Conservation (phyloP, 2,888 invertebrate species). For the Boloria euphrosyne region DNA sequence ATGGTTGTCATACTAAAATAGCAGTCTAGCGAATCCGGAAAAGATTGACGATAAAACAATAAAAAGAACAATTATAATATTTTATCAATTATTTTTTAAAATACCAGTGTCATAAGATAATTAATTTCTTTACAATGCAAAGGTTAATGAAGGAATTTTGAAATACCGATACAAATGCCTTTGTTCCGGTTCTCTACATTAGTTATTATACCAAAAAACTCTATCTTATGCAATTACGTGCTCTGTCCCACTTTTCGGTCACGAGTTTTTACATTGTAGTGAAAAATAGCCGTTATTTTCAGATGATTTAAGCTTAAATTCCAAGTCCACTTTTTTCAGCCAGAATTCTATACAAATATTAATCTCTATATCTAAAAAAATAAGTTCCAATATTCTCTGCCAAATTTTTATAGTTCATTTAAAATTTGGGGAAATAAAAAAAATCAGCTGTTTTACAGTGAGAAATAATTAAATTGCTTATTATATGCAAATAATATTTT, state of each 20-base stretch:
- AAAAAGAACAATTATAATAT: neutral
- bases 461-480: slow-evolving; percentile 28
- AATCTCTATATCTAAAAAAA: neutral
- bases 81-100: neutral
- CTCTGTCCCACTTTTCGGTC: slow-evolving; percentile 35
- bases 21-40: no score
- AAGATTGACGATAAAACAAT: no score
- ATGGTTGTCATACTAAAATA: no score
- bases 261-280: slow-evolving; percentile 19
- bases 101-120: neutral
- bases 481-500: slow-evolving; percentile 30
- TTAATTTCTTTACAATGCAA: slow-evolving; percentile 5
- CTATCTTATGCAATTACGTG: slow-evolving; percentile 35
- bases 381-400: slow-evolving; percentile 5
- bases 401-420: neutral
- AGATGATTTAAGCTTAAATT: slow-evolving; percentile 16
- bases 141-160: slow-evolving; percentile 22
- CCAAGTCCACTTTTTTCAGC: slow-evolving; percentile 3
- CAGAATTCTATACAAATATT: slow-evolving; percentile 8
- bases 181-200: slow-evolving; percentile 34
- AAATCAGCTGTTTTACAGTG: slow-evolving; percentile 17
- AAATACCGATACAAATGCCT: slow-evolving; percentile 31
- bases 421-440: no score
- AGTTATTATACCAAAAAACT: slow-evolving; percentile 34
- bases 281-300: slow-evolving; percentile 18